Percentiles rank a stretch among this genome's conserved stretches.
phyloP scores from a whole-genome alignment of 2,113 vertebrate species.

The Petromus typicus region DNA sequence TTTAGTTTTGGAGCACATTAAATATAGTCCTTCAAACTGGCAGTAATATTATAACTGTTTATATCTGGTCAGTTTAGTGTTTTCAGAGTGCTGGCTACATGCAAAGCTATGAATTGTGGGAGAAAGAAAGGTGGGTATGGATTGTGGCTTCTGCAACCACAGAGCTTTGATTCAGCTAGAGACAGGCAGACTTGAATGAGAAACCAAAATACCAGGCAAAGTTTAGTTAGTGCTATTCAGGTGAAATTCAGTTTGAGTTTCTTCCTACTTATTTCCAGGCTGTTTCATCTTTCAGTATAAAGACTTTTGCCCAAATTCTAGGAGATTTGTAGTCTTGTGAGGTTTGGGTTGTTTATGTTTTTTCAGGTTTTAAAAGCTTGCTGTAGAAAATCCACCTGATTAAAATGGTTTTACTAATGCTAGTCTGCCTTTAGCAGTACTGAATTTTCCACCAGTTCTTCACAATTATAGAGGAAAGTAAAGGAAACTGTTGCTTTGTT shows the following conservation, averaged over 20 bases:
- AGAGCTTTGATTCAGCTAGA: slow-evolving; percentile 41
- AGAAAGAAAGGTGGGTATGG: slow-evolving; percentile 45
- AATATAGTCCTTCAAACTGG: slow-evolving; percentile 7
- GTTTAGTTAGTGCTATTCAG: slow-evolving; percentile 60
- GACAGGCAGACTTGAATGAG: slow-evolving; percentile 52
- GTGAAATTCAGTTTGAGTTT: slow-evolving; percentile 54
- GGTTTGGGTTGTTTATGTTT: slow-evolving; percentile 30
- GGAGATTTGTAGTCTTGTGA: slow-evolving; percentile 38
- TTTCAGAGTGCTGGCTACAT: neutral
- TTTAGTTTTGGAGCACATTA: neutral
- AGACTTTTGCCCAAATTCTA: slow-evolving; percentile 9
- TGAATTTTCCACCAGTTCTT: neutral
- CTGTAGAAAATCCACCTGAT: slow-evolving; percentile 36
- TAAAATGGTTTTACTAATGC: slow-evolving; percentile 47
- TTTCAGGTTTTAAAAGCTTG: slow-evolving; percentile 29
- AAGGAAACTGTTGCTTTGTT: neutral
- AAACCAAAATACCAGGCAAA: slow-evolving; percentile 49
- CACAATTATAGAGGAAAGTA: slow-evolving; percentile 1
- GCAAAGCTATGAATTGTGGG: neutral
- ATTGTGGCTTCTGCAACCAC: slow-evolving; percentile 53
- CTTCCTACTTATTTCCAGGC: slow-evolving; percentile 20
- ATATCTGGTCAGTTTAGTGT: neutral
- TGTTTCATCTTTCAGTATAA: slow-evolving; percentile 25
- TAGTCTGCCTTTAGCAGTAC: neutral
- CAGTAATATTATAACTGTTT: neutral